Evolutionary conservation across 2,113 vertebrate genomes (phyloP).

Genomic region (Heterocephalus glaber): DNA sequence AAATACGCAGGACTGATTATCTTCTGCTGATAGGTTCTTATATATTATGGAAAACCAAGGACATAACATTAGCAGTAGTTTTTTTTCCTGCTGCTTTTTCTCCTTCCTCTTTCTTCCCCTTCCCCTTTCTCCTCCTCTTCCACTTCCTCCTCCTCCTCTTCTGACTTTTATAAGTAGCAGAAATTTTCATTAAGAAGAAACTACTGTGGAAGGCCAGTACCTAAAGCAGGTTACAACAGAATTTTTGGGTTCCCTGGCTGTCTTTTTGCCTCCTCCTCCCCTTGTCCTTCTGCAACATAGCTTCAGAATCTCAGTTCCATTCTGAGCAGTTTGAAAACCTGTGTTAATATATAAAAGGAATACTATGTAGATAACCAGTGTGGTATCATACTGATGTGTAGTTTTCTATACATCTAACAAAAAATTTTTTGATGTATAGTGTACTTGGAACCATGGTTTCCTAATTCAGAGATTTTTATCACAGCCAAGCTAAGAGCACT

Average conservation of each 20-base stretch:
- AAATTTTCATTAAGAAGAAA: conserved; percentile 27
- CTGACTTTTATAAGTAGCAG: background rate
- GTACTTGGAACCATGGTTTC: background rate
- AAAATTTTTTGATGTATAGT: background rate
- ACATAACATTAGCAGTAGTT: background rate
- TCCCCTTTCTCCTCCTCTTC: too few species aligned
- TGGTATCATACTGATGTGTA: background rate
- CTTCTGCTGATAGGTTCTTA: background rate
- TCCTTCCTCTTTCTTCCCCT: background rate
- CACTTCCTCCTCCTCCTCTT: background rate
- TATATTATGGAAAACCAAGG: background rate
- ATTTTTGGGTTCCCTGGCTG: background rate
- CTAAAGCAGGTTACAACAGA: background rate
- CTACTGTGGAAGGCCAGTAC: background rate
- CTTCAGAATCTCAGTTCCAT: background rate
- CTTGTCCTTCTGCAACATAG: background rate
- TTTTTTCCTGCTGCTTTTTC: background rate
- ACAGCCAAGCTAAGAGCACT: background rate
- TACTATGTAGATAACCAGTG: background rate
- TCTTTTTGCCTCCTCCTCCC: background rate
- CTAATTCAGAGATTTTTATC: background rate
- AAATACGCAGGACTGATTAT: conserved; percentile 1
- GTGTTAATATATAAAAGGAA: background rate
- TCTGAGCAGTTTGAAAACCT: background rate
- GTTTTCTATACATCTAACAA: background rate